Base-by-base conservation (phyloP, 2,797 vertebrate genomes). In the Morus bassanus region DNA sequence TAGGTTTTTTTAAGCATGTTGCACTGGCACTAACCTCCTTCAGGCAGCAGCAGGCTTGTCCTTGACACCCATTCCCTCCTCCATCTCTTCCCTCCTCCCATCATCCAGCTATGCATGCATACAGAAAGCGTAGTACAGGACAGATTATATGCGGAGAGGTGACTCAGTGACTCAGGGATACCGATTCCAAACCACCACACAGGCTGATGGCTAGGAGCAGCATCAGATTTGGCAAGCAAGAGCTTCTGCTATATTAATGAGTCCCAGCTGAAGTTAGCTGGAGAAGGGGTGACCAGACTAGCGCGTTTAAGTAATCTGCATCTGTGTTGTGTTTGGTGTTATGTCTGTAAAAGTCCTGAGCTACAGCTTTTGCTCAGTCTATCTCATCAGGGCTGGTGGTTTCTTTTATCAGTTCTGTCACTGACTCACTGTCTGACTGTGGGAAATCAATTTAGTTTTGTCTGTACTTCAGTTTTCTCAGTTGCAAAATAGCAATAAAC, bases 371-470 rank as follows among this genome's bases (percentile, higher is more conserved):
- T 70, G 53, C 92, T 76, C 31, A 9, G 39, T 30, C 72, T 7
- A 1, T 64, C 92, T 92, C 82, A 24, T 45, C 56, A 19, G 79
- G 37, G 21, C 79, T 43, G 45, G 57, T n/a, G 72, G 75, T 80
- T 94, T 83, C 91, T 61, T 84, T 88, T 89, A 92, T 89, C 91
- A 33, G n/a, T 33, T 88, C 89, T 85, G 78, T 39, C 88, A 64
- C 85, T 88, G 92, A 94, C 73, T 95, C 94, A 88, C 61, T 61
- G 72, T 45, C 92, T 92, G 82, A 35, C 85, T 59, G 82, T 11
- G 69, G 88, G 63, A 89, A 94, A 88, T 85, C 72, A 23, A 83
- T 89, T 86, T 46, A 4, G 41, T 68, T 95, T 91, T 72, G 78
- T 84, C 72, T 81, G 41, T 50, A 13, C 48, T 78, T 88, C 68